Evolutionary conservation across 1,140 invertebrate species (phyloP), one percentile per base, ranked within the genome.

Genomic region (Drosophila serrata): DNA sequence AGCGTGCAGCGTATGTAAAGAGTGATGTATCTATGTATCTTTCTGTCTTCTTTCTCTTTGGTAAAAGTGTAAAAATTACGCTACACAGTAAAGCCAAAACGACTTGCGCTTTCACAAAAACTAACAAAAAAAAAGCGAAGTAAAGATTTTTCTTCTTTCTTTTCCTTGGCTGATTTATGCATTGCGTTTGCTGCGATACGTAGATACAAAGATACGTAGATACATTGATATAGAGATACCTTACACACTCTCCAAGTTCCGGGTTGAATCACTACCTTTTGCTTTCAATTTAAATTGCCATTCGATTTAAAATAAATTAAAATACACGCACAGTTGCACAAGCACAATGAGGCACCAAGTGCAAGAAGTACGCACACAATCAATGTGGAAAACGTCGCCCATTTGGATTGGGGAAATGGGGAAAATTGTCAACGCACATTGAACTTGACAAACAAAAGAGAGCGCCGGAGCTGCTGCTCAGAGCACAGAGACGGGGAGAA

Each of bases 381-480:
- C 82, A 86, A 79, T 63, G 79, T 82, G 79, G 70, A 87, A 82
- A 82, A 72, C 75, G 60, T 65, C 60, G 78, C 56, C 82, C 82
- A 78, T 86, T 84, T 75, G 68, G 78, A 78, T 81, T 75, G 63
- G 78, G 78, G 79, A 55, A 85, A 85, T 84, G 84, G 84, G 84
- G 84, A 82, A 87, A 90, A 88, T 88, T 88, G 84, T 88, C 84
- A 88, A 88, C 84, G 84, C 84, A 90, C 84, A 90, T 90, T 88
- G 84, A 90, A 88, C 84, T 88, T 88, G 84, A 88, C 84, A 75
- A 82, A 49, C 55, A 29, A 53, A 45, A 57, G 48, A 58, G 56
- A 61, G 60, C 39, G 58, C 48, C 17, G 40, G 9, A n/a, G n/a
- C n/a, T n/a, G 19, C 24, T 15, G 22, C 15, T 13, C 24, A 31